Evolutionary conservation across 2,113 vertebrate genomes (phyloP), one percentile per base, ranked within the genome.

Genomic region (Equus przewalskii): DNA sequence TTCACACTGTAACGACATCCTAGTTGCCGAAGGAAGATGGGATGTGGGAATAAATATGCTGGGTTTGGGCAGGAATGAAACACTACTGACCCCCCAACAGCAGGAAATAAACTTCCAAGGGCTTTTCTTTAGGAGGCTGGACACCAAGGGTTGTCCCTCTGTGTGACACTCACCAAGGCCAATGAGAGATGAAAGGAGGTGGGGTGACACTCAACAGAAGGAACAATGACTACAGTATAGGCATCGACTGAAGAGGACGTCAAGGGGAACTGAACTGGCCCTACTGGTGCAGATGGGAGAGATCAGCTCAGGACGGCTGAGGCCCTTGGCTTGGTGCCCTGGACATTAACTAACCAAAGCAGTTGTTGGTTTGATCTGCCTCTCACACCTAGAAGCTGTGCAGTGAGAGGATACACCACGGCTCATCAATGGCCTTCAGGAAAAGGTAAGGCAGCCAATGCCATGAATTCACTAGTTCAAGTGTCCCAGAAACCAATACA

Each of bases 71-170:
- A 54, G 79, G 76, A 76, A n/a, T 21, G 11, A 51, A 73, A 49
- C 0, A 1, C 14, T 22, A 21, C 2, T 2, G 72, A 30, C 7
- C 5, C 65, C 49, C 60, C 14, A 4, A 18, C 1, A 62, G 60
- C 16, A 69, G 75, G 56, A 91, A 56, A 67, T 10, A 6, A 13
- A 22, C 46, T 16, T 15, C 36, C 46, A 10, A 0, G 6, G 41
- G 11, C 60, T 21, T 70, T 14, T 33, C 26, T 49, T 75, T 26
- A 6, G 28, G 0, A 36, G 28, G 18, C 2, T 49, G 14, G 44
- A 51, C 7, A 30, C 44, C 6, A 49, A 36, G 26, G 16, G 65
- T 3, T 36, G 15, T 51, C 22, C 44, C 24, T 51, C 30, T 0
- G 64, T 30, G 49, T 19, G 70, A 51, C 24, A 64, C 49, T 33